Evolutionary conservation across 2,888 invertebrate species (phyloP), one percentile per base, ranked within the genome.

Genomic region (Parnassius mnemosyne): DNA sequence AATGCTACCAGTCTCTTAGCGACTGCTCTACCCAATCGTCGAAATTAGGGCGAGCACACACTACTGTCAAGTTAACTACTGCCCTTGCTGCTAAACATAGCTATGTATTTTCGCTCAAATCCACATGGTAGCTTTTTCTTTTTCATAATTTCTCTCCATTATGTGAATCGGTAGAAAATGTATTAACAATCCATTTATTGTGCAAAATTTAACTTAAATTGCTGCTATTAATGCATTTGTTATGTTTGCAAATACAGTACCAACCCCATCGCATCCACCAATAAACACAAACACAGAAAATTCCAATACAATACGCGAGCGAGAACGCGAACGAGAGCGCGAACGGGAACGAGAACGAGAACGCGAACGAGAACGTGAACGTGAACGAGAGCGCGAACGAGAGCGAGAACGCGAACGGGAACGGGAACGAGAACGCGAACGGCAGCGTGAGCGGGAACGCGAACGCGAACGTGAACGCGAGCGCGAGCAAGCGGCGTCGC

Each of bases 401-500:
- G 65, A 66, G 12, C 68, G 63, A 13, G 78, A 77, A 72, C 75
- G 67, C 52, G 84, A 60, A 47, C 51, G 56, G 0, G 65, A 61
- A 34, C 55, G 50, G 0, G 63, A 63, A 52, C 47, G 46, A 1
- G 63, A 63, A 42, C 41, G 58, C 0, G 63, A 57, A 42, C 43
- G 66, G 3, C 67, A 66, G 43, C 67, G 73, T 57, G 64, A 64
- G 34, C 13, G 11, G 3, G 57, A 64, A 50, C 52, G 42, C 10
- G 64, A 72, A 76, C 0, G 78, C 67, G 68, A 66, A 16, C 68
- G 63, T 34, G 78, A 77, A 72, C 75, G 67, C 53, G 84, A 61
- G 54, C 76, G 74, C 66, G 82, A 46, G 49, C 68, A 66, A 60
- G 72, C 75, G 72, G 72, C 74, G 52, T 81, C 87, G 81, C 87